Percentiles rank a stretch among this genome's conserved stretches.
phyloP scores from a whole-genome alignment of 2,113 vertebrate genomes.

The Climacteris rufus region DNA sequence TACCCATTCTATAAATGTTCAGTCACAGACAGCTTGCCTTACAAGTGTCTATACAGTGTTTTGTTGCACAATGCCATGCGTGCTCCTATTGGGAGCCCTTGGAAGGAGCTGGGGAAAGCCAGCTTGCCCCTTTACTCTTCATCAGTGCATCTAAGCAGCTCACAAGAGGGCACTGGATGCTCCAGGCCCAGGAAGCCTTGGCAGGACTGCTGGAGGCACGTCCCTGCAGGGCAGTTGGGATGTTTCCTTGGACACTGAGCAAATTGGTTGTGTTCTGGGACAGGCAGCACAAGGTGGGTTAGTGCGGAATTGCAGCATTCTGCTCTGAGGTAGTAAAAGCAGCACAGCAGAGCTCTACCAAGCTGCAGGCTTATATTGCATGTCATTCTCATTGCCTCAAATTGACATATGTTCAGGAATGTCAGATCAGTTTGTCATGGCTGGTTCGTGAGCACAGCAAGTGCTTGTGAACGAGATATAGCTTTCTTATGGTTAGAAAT shows the following conservation, averaged over 20 bases:
- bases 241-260: neutral
- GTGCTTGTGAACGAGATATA: neutral
- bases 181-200: accelerated
- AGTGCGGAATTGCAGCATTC: neutral
- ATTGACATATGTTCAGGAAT: accelerated
- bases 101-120: neutral
- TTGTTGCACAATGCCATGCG: neutral
- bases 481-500: neutral
- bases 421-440: neutral
- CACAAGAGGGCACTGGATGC: neutral
- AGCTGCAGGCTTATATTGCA: neutral
- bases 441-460: accelerated
- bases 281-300: neutral
- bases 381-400: neutral
- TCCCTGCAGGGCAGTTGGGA: neutral
- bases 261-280: neutral
- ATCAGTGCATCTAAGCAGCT: neutral
- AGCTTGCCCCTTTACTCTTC: neutral
- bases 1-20: neutral
- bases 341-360: neutral
- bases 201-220: neutral
- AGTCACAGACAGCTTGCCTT: neutral
- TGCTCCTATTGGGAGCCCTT: neutral
- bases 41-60: accelerated
- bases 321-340: neutral